phyloP scores from a whole-genome alignment of 1,140 invertebrate genomes.

The Trialeurodes vaporariorum region DNA sequence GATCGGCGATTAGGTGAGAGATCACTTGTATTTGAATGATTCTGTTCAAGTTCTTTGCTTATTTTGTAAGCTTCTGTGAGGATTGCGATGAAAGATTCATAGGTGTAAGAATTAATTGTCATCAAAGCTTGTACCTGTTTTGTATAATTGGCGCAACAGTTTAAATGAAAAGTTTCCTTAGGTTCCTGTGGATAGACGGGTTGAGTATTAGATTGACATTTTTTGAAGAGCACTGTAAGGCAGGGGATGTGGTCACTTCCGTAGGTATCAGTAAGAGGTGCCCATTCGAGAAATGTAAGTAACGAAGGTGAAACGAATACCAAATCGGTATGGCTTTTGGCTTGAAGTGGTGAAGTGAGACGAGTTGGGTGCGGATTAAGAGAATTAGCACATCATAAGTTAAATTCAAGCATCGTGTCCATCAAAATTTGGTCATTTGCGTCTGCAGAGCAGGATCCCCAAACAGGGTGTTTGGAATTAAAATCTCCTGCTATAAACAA shows the following conservation, averaged over 20 bases:
- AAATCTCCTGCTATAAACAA: neutral
- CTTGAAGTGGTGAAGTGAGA: neutral
- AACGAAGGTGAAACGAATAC: neutral
- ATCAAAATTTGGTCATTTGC: neutral
- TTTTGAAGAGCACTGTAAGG: neutral
- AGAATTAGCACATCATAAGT: neutral
- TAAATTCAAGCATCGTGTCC: neutral
- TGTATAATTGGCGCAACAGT: neutral
- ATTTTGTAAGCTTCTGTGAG: neutral
- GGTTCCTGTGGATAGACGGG: neutral
- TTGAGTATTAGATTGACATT: neutral
- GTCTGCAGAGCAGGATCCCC: neutral
- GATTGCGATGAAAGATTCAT: neutral
- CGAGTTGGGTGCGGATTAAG: neutral
- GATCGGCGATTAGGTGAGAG: neutral
- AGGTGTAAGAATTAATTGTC: neutral
- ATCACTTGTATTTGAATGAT: neutral
- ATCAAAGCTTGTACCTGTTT: neutral
- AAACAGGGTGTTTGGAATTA: neutral
- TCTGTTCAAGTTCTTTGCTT: neutral
- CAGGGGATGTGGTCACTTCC: neutral
- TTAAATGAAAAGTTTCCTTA: neutral
- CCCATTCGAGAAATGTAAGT: neutral
- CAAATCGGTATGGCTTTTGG: neutral
- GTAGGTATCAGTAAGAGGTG: neutral